Conservation (phyloP, 2,888 invertebrate genomes). For the Tenthredo mesomela region DNA sequence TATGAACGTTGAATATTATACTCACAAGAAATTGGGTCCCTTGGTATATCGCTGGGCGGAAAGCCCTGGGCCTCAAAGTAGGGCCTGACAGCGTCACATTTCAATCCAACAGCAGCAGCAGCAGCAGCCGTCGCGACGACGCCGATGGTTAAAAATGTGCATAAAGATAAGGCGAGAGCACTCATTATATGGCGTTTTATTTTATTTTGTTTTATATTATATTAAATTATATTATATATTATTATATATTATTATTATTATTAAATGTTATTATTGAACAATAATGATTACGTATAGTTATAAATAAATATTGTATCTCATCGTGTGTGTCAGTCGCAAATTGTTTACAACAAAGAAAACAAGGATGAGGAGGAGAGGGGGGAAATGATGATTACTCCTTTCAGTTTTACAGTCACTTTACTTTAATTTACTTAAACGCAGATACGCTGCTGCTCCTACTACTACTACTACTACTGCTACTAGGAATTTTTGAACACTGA, state of each 20-base stretch:
- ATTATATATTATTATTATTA: too few species aligned
- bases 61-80: constrained; percentile 79
- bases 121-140: constrained; percentile 62
- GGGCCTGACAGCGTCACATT: constrained; percentile 78
- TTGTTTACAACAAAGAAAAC: too few species aligned
- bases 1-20: constrained; percentile 56
- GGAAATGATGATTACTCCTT: background rate
- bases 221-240: background rate
- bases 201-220: too few species aligned
- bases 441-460: background rate
- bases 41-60: constrained; percentile 78
- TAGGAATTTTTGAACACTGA: background rate
- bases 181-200: constrained; percentile 61
- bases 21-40: constrained; percentile 80
- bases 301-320: too few species aligned
- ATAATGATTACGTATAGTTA: too few species aligned
- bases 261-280: too few species aligned
- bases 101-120: constrained; percentile 64
- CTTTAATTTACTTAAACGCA: too few species aligned
- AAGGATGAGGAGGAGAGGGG: too few species aligned
- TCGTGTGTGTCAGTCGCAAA: too few species aligned
- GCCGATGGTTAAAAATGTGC: constrained; percentile 66
- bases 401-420: background rate
- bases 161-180: constrained; percentile 66
- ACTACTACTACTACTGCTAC: background rate